Evolutionary conservation across 2,888 invertebrate species (phyloP), one percentile per base, ranked within the genome.

Genomic region (Pomacea canaliculata): DNA sequence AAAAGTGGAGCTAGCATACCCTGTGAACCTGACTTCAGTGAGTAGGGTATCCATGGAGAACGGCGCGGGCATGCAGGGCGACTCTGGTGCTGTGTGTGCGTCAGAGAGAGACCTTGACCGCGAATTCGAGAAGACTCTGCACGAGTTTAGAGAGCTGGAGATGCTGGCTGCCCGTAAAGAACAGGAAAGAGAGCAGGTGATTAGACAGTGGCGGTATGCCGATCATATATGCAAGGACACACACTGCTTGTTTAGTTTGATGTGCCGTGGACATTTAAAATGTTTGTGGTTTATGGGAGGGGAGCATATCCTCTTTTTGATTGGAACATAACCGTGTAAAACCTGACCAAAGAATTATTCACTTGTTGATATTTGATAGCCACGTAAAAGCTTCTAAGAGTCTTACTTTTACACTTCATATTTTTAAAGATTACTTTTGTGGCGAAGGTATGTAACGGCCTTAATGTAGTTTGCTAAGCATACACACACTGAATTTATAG

Each of bases 71-170:
- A 19, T 23, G 2, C 23, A 63, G 16, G 63, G 10, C 7, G n/a
- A 12, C 63, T 19, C 63, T 63, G 63, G 27, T 10, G 63, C 16
- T 19, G 18, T 63, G 63, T n/a, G n/a, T 63, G 13, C 51, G 10
- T 56, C 76, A 16, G 79, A 79, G n/a, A 76, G 65, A 49, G 82
- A 81, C 13, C 75, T 81, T 23, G 84, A 85, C 76, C 81, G 81
- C 69, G 84, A 84, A 59, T 78, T 85, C 69, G 80, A 80, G 73
- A 80, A 79, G 59, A 81, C 84, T 67, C 81, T 85, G 78, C 80
- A 80, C 70, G 84, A 85, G 77, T 76, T 86, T 74, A 79, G 81
- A 70, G 83, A 83, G 71, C 68, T 86, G 19, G 85, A 84, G 63
- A 77, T 77, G 62, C 77, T 84, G 69, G 84, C 84, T 7, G 81